Base-by-base conservation (phyloP, 2,113 vertebrate genomes). In the Ceratotherium simum region DNA sequence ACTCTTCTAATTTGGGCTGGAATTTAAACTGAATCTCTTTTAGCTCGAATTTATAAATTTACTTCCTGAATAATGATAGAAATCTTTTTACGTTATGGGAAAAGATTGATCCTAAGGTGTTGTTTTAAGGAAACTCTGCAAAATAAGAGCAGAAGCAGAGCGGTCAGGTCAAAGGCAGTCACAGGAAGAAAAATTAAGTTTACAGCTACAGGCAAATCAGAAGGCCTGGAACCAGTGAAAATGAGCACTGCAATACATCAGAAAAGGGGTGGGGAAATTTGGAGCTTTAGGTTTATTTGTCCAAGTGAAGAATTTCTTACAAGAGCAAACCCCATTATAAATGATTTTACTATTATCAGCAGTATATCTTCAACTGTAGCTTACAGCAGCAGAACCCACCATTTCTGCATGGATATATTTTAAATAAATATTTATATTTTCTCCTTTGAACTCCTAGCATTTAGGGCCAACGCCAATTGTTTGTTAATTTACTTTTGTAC, bases 1-100 rank as follows among this genome's bases (percentile, higher is more conserved):
- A 76, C 21, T 95, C 67, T 80, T 95, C n/a, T 92, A 60, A 84
- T 92, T 88, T 97, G 79, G 51, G 13, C 29, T 83, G 36, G 42
- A 73, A 90, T 90, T 81, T 73, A 18, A 79, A 48, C 2, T 70
- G 25, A 69, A 67, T 69, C 5, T 56, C 51, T 92, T 89, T 92
- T 21, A 81, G 14, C 11, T 78, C 31, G 17, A 92, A 90, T 90
- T 64, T 92, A 58, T 64, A 79, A 76, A 20, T 29, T 92, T 54
- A 84, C 10, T 91, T 85, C 31, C 56, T 69, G 4, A 70, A 73
- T 75, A 87, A 92, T 84, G 16, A 76, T 60, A 51, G 33, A 91
- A 87, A 84, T 70, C 3, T 27, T 86, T 92, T 92, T 54, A 60
- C 18, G 39, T 23, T 54, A 18, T 42, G 9, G 23, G 27, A 56